phyloP scores from a whole-genome alignment of 2,113 vertebrate species.

The Chaetura pelagica region DNA sequence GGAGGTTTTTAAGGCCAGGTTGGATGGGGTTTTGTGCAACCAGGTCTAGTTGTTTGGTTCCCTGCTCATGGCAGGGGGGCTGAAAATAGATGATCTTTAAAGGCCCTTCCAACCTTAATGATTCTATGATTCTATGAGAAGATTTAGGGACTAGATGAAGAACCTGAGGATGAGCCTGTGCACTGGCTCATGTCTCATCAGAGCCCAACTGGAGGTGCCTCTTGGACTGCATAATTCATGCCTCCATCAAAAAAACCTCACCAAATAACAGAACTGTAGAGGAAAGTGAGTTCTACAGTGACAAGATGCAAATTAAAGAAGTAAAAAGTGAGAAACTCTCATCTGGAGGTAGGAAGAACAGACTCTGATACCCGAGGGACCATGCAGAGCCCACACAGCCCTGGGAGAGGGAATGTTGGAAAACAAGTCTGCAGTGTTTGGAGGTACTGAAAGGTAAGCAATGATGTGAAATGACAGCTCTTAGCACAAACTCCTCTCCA shows the following conservation, averaged over 20 bases:
- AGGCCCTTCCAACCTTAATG: too few relatives aligned
- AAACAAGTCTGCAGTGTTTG: neutral
- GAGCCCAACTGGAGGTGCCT: neutral
- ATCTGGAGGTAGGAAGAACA: neutral
- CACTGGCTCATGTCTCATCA: neutral
- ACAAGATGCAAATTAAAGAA: slow-evolving; percentile 11
- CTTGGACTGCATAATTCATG: neutral
- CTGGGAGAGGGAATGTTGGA: neutral
- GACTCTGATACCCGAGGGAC: neutral
- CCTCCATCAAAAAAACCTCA: neutral
- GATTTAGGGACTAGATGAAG: neutral
- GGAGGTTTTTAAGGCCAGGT: too few relatives aligned
- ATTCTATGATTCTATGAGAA: neutral
- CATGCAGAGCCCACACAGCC: neutral
- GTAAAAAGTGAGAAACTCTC: neutral
- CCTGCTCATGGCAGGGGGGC: too few relatives aligned
- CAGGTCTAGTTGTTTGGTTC: too few relatives aligned
- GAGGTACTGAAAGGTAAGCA: neutral
- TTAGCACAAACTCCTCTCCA: neutral
- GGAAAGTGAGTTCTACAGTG: neutral
- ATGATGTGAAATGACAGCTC: neutral
- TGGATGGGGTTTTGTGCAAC: too few relatives aligned
- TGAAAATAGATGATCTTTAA: too few relatives aligned
- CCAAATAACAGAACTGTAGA: neutral
- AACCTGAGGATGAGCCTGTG: neutral